Evolutionary conservation across 2,888 invertebrate species (phyloP), one percentile per base, ranked within the genome.

Genomic region (Drosophila robusta): DNA sequence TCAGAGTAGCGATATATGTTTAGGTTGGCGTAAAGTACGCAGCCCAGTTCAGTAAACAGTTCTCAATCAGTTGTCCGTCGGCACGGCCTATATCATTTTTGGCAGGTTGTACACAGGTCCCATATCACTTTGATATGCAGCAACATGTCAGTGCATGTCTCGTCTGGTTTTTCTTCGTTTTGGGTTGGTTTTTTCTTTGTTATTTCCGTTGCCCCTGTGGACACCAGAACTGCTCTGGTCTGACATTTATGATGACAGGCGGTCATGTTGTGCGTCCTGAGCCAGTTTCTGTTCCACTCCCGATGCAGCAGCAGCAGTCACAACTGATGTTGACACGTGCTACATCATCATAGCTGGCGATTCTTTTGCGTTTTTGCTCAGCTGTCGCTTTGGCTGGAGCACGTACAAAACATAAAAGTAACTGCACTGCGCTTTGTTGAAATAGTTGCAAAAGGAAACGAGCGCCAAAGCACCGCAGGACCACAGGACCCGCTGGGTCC

Each of bases 341-440:
- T 87, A 85, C 87, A 87, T 85, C 85, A 85, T 80, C 87, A 81
- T 85, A 82, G 82, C 75, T 63, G 83, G 78, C 83, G 75, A 77
- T 83, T 83, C 68, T 63, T 62, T 70, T 62, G 52, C 60, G 51
- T 67, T 68, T 68, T 64, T 72, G 69, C 80, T 70, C 83, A 71
- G 72, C 62, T 69, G 82, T 72, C 78, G 67, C 64, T 78, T 68
- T 66, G 74, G 74, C 70, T 56, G 72, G 65, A 76, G 85, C 85
- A 85, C 85, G 85, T 85, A 80, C 82, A 73, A 85, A 87, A 85
- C 85, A 87, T 85, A 85, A 85, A 85, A 85, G 85, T 85, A 87
- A 85, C 85, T 85, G 85, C 85, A 85, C 69, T 85, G 85, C 85
- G 85, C 87, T 87, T 87, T 85, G 87, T 85, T 82, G 87, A 85